A percentile compares a stretch with the other conserved stretches of the same genome.
phyloP scores from a whole-genome alignment of 2,113 vertebrate genomes.

The Quiscalus mexicanus region DNA sequence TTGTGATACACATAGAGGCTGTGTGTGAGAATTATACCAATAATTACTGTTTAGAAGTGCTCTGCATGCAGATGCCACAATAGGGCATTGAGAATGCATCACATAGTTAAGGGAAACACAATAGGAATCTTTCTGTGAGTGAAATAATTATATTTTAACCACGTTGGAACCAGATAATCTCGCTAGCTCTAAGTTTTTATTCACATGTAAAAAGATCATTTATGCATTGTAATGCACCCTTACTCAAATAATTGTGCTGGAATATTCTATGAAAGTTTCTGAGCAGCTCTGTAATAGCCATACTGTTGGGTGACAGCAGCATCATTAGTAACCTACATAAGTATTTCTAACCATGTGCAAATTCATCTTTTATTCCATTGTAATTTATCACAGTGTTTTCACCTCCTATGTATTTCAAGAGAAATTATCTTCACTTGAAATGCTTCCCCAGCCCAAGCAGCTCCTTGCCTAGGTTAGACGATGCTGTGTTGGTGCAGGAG shows the following conservation, averaged over 20 bases:
- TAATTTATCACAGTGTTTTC: not conserved
- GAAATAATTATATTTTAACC: slow-evolving; percentile 30
- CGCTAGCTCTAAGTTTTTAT: slow-evolving; percentile 8
- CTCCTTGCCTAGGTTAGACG: not conserved
- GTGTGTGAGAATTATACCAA: slow-evolving; percentile 25
- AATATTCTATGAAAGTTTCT: slow-evolving; percentile 17
- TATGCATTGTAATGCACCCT: slow-evolving; percentile 1
- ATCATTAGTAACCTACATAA: not conserved
- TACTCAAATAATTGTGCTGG: slow-evolving; percentile 20
- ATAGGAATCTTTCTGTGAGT: slow-evolving; percentile 4
- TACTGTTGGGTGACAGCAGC: not conserved
- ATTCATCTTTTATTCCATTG: not conserved
- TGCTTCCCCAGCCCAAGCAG: not conserved
- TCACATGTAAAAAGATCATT: slow-evolving; percentile 28
- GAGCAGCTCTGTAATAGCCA: not conserved
- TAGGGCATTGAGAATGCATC: not conserved
- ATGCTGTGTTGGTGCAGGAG: not conserved
- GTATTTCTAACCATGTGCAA: not conserved
- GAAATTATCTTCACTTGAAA: not conserved
- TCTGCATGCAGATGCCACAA: slow-evolving; percentile 30
- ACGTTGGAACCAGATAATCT: not conserved
- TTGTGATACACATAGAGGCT: not conserved
- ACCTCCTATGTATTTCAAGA: not conserved
- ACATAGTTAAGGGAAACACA: slow-evolving; percentile 6
- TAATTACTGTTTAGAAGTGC: slow-evolving; percentile 14